These are phyloP conservation scores for Hydroisotoma schaefferi DNA, from an alignment of 2,888 invertebrate genomes.

Conservation along the genomic window DNA sequence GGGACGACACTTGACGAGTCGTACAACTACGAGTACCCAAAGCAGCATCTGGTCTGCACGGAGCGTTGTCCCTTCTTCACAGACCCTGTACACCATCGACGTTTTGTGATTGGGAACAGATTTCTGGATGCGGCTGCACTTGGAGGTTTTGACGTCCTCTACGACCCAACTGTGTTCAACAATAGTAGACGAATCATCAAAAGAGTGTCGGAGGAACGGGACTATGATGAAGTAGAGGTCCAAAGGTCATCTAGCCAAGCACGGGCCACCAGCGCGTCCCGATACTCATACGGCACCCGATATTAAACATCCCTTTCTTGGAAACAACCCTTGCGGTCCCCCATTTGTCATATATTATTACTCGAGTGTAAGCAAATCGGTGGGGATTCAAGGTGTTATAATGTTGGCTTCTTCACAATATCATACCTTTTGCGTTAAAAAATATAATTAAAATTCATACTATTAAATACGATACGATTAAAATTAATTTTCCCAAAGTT, in stretches of 20 bases:
- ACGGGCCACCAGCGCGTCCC: not conserved
- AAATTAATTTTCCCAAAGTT: no score
- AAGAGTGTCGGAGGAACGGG: conserved; percentile 24
- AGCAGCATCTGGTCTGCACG: conserved; percentile 34
- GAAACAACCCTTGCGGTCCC: no score
- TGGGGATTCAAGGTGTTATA: no score
- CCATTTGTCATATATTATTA: no score
- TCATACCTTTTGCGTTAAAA: no score
- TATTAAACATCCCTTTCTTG: no score
- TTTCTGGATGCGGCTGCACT: conserved; percentile 38
- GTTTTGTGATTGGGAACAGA: conserved; percentile 36
- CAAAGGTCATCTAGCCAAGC: not conserved
- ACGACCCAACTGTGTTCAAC: conserved; percentile 26
- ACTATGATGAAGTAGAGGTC: conserved; percentile 13
- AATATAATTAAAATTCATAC: no score
- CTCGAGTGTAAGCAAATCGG: no score
- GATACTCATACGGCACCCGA: conserved; percentile 2
- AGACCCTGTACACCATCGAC: conserved; percentile 26
- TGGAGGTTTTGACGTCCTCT: conserved; percentile 38
- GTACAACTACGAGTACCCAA: conserved; percentile 29
- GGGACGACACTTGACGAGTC: conserved; percentile 1
- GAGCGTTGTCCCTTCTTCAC: conserved; percentile 29
- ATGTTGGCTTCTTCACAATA: no score
- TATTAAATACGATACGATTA: no score
- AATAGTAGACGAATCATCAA: conserved; percentile 20